Conservation (phyloP, 2,797 vertebrate genomes). For the Semotilus atromaculatus region DNA sequence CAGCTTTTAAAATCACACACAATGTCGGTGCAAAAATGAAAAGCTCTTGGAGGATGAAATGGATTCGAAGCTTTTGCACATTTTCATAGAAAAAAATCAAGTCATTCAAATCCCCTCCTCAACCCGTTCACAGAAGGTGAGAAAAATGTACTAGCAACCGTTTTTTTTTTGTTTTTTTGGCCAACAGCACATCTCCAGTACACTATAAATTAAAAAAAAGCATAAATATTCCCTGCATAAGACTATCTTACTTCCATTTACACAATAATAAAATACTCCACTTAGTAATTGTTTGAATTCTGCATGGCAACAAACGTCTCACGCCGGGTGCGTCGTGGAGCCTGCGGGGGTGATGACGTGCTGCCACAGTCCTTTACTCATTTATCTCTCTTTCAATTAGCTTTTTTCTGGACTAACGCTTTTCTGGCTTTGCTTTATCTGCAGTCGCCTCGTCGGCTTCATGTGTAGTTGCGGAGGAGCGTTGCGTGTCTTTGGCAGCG, state of each 20-base stretch:
- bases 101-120: constrained; percentile 12
- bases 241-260: constrained; percentile 51
- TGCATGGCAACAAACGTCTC: not conserved
- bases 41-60: constrained; percentile 18
- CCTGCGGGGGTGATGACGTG: not conserved
- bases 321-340: not conserved
- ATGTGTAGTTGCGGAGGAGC: not conserved
- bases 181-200: constrained; percentile 37
- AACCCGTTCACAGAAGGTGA: constrained; percentile 1
- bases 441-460: not conserved
- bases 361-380: constrained; percentile 13
- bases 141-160: constrained; percentile 29
- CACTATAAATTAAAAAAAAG: constrained; percentile 42
- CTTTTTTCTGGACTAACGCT: constrained; percentile 45
- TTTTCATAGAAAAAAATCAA: constrained; percentile 53
- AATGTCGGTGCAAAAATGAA: constrained; percentile 10
- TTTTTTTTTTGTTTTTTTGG: constrained; percentile 29
- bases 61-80: not conserved
- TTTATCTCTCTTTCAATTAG: constrained; percentile 48
- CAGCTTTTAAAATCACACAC: not conserved
- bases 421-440: not conserved
- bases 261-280: constrained; percentile 41
- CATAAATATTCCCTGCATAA: constrained; percentile 55
- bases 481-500: not conserved
- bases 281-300: constrained; percentile 6